phyloP scores from a whole-genome alignment of 2,113 vertebrate species.

The Pogona vitticeps region DNA sequence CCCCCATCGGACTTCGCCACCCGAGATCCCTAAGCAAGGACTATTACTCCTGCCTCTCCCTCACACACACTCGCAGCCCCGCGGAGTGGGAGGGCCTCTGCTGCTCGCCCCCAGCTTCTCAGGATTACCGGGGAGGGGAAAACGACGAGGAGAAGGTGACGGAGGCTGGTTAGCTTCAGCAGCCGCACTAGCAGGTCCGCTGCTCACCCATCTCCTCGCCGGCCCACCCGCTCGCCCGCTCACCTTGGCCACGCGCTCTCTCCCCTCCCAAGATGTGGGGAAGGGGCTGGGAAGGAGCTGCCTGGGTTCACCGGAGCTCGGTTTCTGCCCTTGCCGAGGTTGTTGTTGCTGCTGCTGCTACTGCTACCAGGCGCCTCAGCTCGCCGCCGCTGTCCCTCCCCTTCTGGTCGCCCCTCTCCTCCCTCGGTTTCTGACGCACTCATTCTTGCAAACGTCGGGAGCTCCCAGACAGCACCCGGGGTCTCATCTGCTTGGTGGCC shows the following conservation, averaged over 20 bases:
- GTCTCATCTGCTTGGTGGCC: too few relatives aligned
- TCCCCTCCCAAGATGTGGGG: background rate
- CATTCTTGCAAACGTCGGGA: background rate
- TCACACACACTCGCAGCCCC: background rate
- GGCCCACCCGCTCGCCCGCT: background rate
- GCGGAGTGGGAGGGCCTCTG: background rate
- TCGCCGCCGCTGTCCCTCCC: slow-evolving; percentile 8
- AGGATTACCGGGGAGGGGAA: background rate
- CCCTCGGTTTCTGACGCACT: slow-evolving; percentile 51
- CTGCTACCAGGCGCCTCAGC: background rate
- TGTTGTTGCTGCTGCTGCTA: too few relatives aligned
- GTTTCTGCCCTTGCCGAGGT: too few relatives aligned
- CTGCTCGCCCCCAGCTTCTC: background rate
- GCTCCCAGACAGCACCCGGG: rapidly evolving
- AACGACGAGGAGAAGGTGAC: background rate
- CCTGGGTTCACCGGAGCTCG: rapidly evolving
- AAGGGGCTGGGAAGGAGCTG: background rate
- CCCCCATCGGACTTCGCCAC: too few relatives aligned
- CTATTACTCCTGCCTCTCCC: background rate
- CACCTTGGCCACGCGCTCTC: slow-evolving; percentile 26
- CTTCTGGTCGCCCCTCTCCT: slow-evolving; percentile 25
- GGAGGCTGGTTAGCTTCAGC: background rate
- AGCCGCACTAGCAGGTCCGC: background rate
- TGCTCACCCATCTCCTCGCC: too few relatives aligned
- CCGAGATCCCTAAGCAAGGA: rapidly evolving